Percentiles rank a stretch among this genome's conserved stretches.
phyloP scores from a whole-genome alignment of 2,888 invertebrate species.

The Beris chalybata region DNA sequence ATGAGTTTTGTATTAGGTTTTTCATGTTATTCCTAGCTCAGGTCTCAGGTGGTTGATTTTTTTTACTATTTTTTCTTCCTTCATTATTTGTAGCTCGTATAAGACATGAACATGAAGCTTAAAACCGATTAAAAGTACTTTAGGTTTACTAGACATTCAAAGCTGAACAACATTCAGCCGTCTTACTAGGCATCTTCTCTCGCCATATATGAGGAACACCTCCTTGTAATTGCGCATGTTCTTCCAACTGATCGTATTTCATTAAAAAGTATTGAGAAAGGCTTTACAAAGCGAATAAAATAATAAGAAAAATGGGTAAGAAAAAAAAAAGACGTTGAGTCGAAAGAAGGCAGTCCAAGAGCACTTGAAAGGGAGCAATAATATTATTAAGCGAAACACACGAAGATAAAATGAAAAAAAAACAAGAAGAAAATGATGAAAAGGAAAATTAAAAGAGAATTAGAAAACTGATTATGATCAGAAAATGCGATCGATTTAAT shows the following conservation, averaged over 20 bases:
- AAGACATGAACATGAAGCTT: slow-evolving; percentile 31
- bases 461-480: slow-evolving; percentile 46
- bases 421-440: slow-evolving; percentile 9
- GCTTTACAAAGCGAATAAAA: slow-evolving; percentile 10
- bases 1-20: too few relatives aligned
- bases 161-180: slow-evolving; percentile 21
- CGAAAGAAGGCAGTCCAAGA: background rate
- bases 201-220: slow-evolving; percentile 27
- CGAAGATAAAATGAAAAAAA: slow-evolving; percentile 7
- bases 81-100: slow-evolving; percentile 20
- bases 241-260: slow-evolving; percentile 29
- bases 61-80: too few relatives aligned
- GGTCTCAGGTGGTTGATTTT: too few relatives aligned
- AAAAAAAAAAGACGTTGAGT: background rate
- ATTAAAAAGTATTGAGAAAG: slow-evolving; percentile 16
- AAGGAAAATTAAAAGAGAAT: slow-evolving; percentile 30
- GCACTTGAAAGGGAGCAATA: background rate
- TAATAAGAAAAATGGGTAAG: background rate
- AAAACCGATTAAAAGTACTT: slow-evolving; percentile 30
- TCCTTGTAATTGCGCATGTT: slow-evolving; percentile 31
- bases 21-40: too few relatives aligned
- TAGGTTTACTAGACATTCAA: slow-evolving; percentile 3
- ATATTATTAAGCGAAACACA: slow-evolving; percentile 20
- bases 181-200: slow-evolving; percentile 1
- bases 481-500: slow-evolving; percentile 56